Percentiles rank a stretch among this genome's conserved stretches.
Evolutionary conservation across 2,888 invertebrate genomes (phyloP).

Genomic region (Thysanoteuthis rhombus): DNA sequence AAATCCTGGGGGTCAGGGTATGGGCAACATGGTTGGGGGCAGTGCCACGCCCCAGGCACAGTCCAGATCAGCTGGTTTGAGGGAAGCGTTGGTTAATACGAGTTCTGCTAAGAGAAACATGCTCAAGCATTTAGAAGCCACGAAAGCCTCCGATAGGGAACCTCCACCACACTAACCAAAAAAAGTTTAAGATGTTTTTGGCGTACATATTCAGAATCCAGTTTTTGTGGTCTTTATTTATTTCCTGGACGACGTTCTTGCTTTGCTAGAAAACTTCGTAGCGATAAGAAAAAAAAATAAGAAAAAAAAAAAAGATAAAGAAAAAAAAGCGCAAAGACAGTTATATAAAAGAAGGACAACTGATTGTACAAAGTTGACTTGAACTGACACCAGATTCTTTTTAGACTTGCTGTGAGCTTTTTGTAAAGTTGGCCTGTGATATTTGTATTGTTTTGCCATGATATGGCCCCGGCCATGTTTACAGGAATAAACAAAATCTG

Average conservation of each 20-base stretch:
- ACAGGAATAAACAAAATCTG: constrained; percentile 22
- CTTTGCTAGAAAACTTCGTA: constrained; percentile 32
- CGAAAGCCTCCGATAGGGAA: constrained; percentile 59
- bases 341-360: constrained; percentile 28
- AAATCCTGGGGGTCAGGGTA: constrained; percentile 36
- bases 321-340: constrained; percentile 23
- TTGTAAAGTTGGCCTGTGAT: constrained; percentile 34
- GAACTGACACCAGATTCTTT: constrained; percentile 23
- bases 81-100: constrained; percentile 53
- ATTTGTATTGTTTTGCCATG: constrained; percentile 33
- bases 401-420: constrained; percentile 33
- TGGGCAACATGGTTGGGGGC: constrained; percentile 45
- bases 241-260: constrained; percentile 31
- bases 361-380: constrained; percentile 28
- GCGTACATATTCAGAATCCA: constrained; percentile 32
- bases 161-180: constrained; percentile 58
- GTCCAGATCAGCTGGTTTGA: constrained; percentile 38
- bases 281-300: constrained; percentile 22
- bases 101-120: constrained; percentile 60
- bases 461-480: constrained; percentile 31
- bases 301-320: too few species aligned
- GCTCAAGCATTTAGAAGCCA: constrained; percentile 62
- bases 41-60: constrained; percentile 25
- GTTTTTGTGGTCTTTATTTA: constrained; percentile 33
- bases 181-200: constrained; percentile 27